Base-by-base conservation (phyloP, 1,140 invertebrate genomes). In the Capitella teleta region DNA sequence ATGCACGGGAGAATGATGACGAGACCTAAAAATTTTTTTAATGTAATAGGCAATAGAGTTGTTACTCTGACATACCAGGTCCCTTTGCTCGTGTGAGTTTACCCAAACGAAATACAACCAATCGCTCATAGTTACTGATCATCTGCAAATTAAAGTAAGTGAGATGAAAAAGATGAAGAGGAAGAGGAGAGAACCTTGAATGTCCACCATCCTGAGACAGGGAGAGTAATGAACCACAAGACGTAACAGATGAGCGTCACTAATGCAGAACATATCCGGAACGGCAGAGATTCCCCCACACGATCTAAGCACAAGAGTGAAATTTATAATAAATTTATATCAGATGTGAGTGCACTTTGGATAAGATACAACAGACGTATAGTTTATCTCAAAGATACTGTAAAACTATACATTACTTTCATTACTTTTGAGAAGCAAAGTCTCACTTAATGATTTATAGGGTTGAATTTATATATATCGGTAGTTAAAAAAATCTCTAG, bases 21-120 rank as follows among this genome's bases (percentile, higher is more conserved):
- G 10, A 10, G 8, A 23, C 5, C n/a, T 1, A 8, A 18, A 44
- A 45, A 24, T 45, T 25, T 16, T 42, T 24, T 14, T 8, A 45
- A 43, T 6, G 19, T 23, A 49, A 45, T 16, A 21, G 3, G 8
- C 8, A 37, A 37, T 3, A 37, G 2, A 37, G 16, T n/a, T 37
- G 36, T 37, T 43, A 19, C 42, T 16, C 1, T 12, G 12, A 25
- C 38, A 51, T 54, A 65, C 63, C 63, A 53, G 62, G 63, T 32
- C 63, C 63, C 52, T 59, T 61, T 8, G 57, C 40, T 28, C 47
- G 30, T n/a, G 52, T 38, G 3, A 64, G 51, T 30, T 49, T 45
- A 14, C 63, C 63, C 16, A 64, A 53, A 49, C 64, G 53, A 42
- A 65, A 67, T 12, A 67, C 49, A 26, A 67, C 59, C 23, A 65